Evolutionary conservation across 2,113 vertebrate genomes (phyloP), one percentile per base, ranked within the genome.

Genomic region (Orthonyx spaldingii): DNA sequence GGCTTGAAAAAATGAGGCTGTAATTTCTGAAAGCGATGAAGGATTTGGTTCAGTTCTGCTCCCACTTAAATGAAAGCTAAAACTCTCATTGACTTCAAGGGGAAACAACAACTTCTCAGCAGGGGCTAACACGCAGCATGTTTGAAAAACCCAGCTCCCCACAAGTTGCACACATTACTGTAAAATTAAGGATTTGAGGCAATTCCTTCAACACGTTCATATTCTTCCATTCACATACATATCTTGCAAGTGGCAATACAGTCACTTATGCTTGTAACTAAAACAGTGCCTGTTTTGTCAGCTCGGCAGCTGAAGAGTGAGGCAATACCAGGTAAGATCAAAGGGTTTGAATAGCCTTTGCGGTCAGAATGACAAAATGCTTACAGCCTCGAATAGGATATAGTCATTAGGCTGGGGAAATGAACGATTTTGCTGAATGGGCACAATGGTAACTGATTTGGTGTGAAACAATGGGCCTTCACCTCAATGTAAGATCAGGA

Each of bases 361-460:
- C 7, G 90, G 96, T 97, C 97, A 97, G 85, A 94, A 95, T 94
- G 97, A 98, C 97, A 98, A 98, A 98, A 97, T 97, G 97, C 96
- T 97, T 96, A 95, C 83, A 92, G 96, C 94, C 96, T 96, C 87
- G n/a, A 96, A 97, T 97, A 98, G 96, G 97, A 98, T 97, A 97
- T 96, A 97, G 96, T 97, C 97, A 97, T 98, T 96, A 97, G 96
- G 93, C 94, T 94, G 92, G 98, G 98, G 98, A 98, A 98, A 98
- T 97, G 96, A 97, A 95, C 53, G 79, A 97, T 97, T 97, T 97
- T 95, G 96, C 97, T 97, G 97, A 97, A 97, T 94, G 90, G 96
- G 95, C 97, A 97, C 97, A 97, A 97, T 94, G 93, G 97, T 83
- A 94, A 88, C 96, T 66, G 49, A 69, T 95, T 94, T 97, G 94